phyloP scores from a whole-genome alignment of 1,140 invertebrate species.

The Cecropterus lyciades region DNA sequence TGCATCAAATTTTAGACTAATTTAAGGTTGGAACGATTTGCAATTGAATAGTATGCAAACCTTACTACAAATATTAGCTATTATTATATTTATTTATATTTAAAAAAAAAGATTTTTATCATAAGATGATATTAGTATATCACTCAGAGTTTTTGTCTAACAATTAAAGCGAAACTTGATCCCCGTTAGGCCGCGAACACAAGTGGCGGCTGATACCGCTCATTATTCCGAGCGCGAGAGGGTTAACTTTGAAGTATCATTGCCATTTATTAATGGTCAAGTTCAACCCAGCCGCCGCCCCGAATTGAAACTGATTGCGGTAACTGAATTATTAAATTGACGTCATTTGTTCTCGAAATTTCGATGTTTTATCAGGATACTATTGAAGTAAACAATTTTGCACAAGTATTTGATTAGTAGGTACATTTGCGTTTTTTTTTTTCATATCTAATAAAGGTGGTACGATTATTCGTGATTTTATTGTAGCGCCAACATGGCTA shows the following conservation, averaged over 20 bases:
- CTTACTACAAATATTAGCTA: no score
- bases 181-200: slow-evolving; percentile 41
- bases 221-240: slow-evolving; percentile 67
- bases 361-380: slow-evolving; percentile 33
- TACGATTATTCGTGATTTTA: no score
- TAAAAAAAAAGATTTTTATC: no score
- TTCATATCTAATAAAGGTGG: no score
- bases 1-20: no score
- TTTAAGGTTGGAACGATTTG: no score
- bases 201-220: slow-evolving; percentile 65
- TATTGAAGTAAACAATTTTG: background rate
- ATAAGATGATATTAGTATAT: background rate
- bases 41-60: no score
- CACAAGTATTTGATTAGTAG: background rate
- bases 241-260: slow-evolving; percentile 83
- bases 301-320: slow-evolving; percentile 72
- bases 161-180: slow-evolving; percentile 36
- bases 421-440: no score
- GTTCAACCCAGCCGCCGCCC: slow-evolving; percentile 63
- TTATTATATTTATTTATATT: no score
- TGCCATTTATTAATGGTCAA: slow-evolving; percentile 83
- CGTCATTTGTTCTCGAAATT: slow-evolving; percentile 62
- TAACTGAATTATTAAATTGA: slow-evolving; percentile 77
- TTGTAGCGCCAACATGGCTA: no score
- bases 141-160: slow-evolving; percentile 12